phyloP scores from a whole-genome alignment of 2,888 invertebrate species.

The Eulithis prunata region DNA sequence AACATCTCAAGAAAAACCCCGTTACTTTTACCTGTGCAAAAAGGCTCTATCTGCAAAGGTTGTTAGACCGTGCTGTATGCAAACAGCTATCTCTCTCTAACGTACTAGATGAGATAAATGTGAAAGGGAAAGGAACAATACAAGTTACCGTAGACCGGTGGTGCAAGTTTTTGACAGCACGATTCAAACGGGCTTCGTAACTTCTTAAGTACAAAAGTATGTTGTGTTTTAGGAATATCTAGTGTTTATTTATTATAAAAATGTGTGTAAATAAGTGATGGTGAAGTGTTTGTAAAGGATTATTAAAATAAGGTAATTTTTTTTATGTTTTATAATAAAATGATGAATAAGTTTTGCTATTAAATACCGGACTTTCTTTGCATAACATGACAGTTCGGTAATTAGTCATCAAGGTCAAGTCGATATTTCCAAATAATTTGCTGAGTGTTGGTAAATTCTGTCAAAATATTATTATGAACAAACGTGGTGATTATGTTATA shows the following conservation, averaged over 20 bases:
- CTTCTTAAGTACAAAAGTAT: conserved; percentile 59
- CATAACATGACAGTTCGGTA: conserved; percentile 57
- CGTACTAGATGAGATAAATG: conserved; percentile 16
- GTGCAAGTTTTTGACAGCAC: conserved; percentile 82
- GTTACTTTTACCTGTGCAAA: conserved; percentile 84
- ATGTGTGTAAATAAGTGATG: conserved; percentile 43
- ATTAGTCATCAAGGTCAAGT: conserved; percentile 73
- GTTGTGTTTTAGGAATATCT: conserved; percentile 55
- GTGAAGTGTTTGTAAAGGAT: conserved; percentile 39
- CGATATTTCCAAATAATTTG: conserved; percentile 37
- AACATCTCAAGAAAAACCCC: conserved; percentile 82
- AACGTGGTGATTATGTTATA: too few species aligned
- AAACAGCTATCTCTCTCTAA: conserved; percentile 51
- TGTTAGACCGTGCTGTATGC: conserved; percentile 36
- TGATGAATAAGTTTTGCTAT: conserved; percentile 52
- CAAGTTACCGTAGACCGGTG: conserved; percentile 72
- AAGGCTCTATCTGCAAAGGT: conserved; percentile 77
- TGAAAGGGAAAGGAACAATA: conserved; percentile 52
- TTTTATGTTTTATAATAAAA: conserved; percentile 19
- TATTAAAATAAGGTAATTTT: conserved; percentile 35
- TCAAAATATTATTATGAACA: too few species aligned
- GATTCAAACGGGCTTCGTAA: conserved; percentile 67
- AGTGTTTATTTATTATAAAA: conserved; percentile 47
- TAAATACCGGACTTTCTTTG: conserved; percentile 69
- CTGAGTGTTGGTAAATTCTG: neutral